Conservation (phyloP, 2,888 invertebrate species). For the Chalcis sispes region DNA sequence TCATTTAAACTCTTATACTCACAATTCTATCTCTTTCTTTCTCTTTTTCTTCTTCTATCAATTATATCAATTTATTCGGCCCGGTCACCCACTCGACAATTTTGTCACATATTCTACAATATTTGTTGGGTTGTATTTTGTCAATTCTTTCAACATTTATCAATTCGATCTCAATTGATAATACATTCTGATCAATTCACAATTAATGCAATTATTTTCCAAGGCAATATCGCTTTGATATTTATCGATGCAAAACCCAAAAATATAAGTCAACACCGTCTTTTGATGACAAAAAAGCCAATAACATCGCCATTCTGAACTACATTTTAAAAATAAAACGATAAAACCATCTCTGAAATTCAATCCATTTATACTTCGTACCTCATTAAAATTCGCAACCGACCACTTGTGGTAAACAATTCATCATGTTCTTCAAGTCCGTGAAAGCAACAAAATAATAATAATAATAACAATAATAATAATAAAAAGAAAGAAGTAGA, state of each 20-base stretch:
- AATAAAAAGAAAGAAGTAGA: constrained; percentile 2
- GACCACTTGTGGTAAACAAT: constrained; percentile 37
- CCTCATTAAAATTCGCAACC: constrained; percentile 5
- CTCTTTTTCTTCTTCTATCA: constrained; percentile 55
- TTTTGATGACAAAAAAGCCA: not conserved
- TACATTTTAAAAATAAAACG: not conserved
- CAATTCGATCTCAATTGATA: too few relatives aligned
- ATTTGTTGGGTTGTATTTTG: constrained; percentile 34
- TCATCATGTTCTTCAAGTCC: constrained; percentile 16
- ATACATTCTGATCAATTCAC: too few relatives aligned
- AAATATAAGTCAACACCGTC: not conserved
- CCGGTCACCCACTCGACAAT: constrained; percentile 51
- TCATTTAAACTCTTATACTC: constrained; percentile 59
- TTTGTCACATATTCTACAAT: not conserved
- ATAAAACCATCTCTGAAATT: not conserved
- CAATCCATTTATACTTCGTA: constrained; percentile 11
- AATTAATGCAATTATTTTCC: too few relatives aligned
- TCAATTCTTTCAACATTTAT: not conserved
- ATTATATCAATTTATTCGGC: constrained; percentile 54
- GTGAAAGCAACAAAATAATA: too few relatives aligned
- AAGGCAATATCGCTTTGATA: too few relatives aligned
- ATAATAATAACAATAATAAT: too few relatives aligned
- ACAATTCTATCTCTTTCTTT: too few relatives aligned
- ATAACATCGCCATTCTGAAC: not conserved
- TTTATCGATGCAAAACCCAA: too few relatives aligned